Evolutionary conservation across 2,113 vertebrate species (phyloP), one percentile per base, ranked within the genome.

Genomic region (Passerina amoena): DNA sequence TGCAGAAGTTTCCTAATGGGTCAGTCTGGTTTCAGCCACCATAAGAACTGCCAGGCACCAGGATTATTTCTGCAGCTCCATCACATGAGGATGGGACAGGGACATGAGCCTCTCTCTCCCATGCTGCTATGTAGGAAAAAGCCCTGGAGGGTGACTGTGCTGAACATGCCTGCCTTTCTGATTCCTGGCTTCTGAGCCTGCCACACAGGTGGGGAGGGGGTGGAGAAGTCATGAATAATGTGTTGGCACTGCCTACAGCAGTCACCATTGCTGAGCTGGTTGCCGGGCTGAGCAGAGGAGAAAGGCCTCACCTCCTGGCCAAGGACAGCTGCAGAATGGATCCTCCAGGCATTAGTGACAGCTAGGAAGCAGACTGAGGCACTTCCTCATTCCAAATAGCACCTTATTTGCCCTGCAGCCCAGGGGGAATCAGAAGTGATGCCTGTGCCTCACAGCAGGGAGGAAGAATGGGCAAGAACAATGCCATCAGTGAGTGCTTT

Each of bases 41-140:
- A 0, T 21, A 15, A 1, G 3, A 51, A 31, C 21, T 2, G 0
- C 16, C 59, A 37, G 70, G 31, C 50, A 45, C 8, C 1, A 1
- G 30, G 53, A 64, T 44, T 33, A 35, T 28, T 59, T 59, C 42
- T 90, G 61, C 30, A 87, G 51, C 40, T 44, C 21, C 59, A 23
- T 57, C 33, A 5, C 3, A 2, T 2, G 4, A 9, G 2, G 10
- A 21, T 30, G 38, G 40, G 35, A 15, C 27, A 35, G 5, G 16
- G 17, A 4, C 12, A 27, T 8, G n/a, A 77, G 17, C 10, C 21
- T 75, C 54, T 45, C 21, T 75, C 54, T 45, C 22, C 78, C 19
- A 3, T 33, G 31, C 56, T 70, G 38, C n/a, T 3, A 4, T 16
- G 11, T 5, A 70, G 27, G 24, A 53, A 30, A 45, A 65, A 9